Evolutionary conservation across 2,888 invertebrate genomes (phyloP), one percentile per base, ranked within the genome.

Genomic region (Limnephilus auricula): DNA sequence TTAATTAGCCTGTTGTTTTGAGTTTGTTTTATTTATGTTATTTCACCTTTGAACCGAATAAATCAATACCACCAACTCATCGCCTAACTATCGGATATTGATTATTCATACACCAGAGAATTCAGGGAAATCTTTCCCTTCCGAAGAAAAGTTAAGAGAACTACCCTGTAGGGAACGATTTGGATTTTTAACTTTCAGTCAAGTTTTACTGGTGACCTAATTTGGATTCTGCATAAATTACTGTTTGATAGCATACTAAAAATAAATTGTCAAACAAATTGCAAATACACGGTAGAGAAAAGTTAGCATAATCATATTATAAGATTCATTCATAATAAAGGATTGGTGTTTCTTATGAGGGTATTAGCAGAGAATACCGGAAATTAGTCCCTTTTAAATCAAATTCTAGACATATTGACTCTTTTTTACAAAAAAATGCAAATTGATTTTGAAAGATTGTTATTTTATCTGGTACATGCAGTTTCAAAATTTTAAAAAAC

Each of bases 201-300:
- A 65, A 65, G 65, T 65, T 65, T 65, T 65, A 65, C 65, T 65
- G 65, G 65, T 65, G 65, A 65, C 65, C 65, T 65, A 65, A 65
- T 65, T 65, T 65, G 9, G 65, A 65, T 65, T 65, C 25, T 65
- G 65, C 9, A 65, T 65, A 65, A 65, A 65, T 65, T 65, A 65
- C 65, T 25, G 25, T 65, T 65, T 65, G 65, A 65, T n/a, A 25
- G 25, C 25, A 25, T n/a, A 65, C 65, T 65, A 65, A 65, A 65
- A 65, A 25, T 65, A 65, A 25, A 65, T 65, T 65, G 65, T 9
- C 65, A 1, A 65, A n/a, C 65, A 65, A 65, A n/a, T 4, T 65
- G n/a, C 65, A 65, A 65, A 25, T 65, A 65, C 6, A n/a, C 2
- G 65, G 2, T 25, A 65, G 25, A 65, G n/a, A 65, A 65, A 25